A percentile compares a stretch with the other conserved stretches of the same genome.
phyloP scores from a whole-genome alignment of 2,888 invertebrate species.

The Rosalia funebris region DNA sequence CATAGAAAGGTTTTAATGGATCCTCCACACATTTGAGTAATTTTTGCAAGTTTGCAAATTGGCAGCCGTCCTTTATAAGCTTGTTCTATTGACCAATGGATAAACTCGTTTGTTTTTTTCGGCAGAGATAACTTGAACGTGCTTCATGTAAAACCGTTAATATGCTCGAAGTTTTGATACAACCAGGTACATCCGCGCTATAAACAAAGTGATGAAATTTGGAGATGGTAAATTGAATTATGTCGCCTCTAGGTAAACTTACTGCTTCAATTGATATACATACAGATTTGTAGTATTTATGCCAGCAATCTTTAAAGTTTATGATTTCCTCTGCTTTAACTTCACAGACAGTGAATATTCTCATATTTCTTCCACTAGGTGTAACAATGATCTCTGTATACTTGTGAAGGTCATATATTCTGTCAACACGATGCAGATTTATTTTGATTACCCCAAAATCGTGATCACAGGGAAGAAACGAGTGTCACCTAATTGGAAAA shows the following conservation, averaged over 20 bases:
- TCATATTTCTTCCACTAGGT: neutral
- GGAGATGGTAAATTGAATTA: neutral
- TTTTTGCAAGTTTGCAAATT: no score
- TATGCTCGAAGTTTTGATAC: neutral
- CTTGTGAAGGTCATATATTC: neutral
- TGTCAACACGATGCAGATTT: neutral
- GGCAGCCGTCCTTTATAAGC: no score
- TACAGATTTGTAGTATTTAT: neutral
- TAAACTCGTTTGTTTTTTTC: no score
- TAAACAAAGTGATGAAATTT: neutral
- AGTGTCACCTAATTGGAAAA: no score
- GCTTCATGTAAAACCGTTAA: no score
- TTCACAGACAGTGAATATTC: neutral
- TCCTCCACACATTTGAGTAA: no score
- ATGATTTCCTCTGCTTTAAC: neutral
- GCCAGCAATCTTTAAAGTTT: conserved; percentile 5
- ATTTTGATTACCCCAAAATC: neutral
- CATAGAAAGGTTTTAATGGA: no score
- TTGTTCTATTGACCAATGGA: no score
- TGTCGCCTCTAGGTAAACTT: neutral
- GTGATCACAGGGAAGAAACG: neutral
- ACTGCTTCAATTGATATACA: neutral
- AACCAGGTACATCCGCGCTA: neutral
- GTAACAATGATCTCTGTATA: neutral
- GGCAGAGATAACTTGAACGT: no score